A percentile compares a stretch with the other conserved stretches of the same genome.
phyloP scores from a whole-genome alignment of 2,113 vertebrate genomes.

The Pituophis catenifer region DNA sequence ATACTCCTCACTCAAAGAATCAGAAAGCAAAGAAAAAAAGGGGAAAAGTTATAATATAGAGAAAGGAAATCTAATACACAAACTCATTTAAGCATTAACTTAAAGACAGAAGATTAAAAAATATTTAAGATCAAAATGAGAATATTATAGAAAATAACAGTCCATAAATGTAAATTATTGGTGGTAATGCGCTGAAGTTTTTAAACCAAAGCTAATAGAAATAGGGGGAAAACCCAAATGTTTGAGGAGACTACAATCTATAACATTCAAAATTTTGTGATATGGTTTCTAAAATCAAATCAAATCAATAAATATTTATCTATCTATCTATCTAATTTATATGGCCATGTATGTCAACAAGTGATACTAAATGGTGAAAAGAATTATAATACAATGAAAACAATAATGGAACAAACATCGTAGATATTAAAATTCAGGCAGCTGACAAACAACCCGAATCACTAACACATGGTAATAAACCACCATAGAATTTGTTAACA shows the following conservation, averaged over 20 bases:
- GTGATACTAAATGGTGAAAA: neutral
- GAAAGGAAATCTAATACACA: neutral
- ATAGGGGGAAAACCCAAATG: neutral
- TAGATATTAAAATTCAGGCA: neutral
- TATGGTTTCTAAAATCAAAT: neutral
- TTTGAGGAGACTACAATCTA: neutral
- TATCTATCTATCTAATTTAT: neutral
- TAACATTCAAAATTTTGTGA: neutral
- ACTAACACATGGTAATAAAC: neutral
- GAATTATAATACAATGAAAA: neutral
- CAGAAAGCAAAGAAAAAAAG: neutral
- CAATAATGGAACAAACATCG: neutral
- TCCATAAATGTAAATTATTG: neutral
- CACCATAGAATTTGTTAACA: neutral
- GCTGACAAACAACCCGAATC: neutral
- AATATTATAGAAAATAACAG: neutral
- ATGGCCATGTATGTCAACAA: neutral
- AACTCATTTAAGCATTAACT: neutral
- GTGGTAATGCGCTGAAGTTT: neutral
- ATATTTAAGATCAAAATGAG: neutral
- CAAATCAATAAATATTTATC: neutral
- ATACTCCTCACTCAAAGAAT: neutral
- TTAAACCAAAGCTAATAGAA: neutral
- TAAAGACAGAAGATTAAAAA: neutral
- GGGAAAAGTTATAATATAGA: neutral